Conservation (phyloP, 1,140 invertebrate genomes). For the Danaus plexippus region DNA sequence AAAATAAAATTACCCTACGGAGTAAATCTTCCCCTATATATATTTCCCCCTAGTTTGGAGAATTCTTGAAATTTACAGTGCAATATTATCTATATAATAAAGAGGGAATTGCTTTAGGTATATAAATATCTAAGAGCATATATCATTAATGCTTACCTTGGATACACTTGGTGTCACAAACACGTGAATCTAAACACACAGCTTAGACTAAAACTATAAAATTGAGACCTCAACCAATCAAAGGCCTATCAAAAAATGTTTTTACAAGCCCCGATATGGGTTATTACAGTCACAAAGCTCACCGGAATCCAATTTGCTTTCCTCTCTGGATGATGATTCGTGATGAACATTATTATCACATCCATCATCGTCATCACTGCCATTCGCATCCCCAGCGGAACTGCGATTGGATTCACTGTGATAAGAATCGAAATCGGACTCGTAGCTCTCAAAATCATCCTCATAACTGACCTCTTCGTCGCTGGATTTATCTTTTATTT, state of each 20-base stretch:
- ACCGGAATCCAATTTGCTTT: conserved; percentile 78
- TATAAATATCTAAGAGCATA: too few relatives aligned
- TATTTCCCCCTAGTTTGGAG: too few relatives aligned
- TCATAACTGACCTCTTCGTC: conserved; percentile 68
- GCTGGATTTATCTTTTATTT: conserved; percentile 28
- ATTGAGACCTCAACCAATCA: background rate
- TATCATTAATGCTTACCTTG: too few relatives aligned
- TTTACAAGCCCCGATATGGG: background rate
- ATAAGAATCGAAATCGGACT: conserved; percentile 74
- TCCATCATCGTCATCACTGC: conserved; percentile 12
- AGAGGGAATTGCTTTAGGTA: too few relatives aligned
- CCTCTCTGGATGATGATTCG: conserved; percentile 40
- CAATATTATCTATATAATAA: too few relatives aligned
- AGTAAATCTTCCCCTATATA: too few relatives aligned
- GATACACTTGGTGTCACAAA: background rate
- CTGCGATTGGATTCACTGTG: conserved; percentile 30
- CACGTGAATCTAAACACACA: too few relatives aligned
- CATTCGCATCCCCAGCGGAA: conserved; percentile 11
- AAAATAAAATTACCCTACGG: too few relatives aligned
- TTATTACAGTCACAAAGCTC: conserved; percentile 28
- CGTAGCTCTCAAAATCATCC: conserved; percentile 75
- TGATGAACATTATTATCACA: conserved; percentile 11
- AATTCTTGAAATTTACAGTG: too few relatives aligned
- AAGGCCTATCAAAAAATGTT: background rate
- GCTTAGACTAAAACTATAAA: too few relatives aligned